phyloP scores from a whole-genome alignment of 2,113 vertebrate genomes.

The Bombycilla garrulus region DNA sequence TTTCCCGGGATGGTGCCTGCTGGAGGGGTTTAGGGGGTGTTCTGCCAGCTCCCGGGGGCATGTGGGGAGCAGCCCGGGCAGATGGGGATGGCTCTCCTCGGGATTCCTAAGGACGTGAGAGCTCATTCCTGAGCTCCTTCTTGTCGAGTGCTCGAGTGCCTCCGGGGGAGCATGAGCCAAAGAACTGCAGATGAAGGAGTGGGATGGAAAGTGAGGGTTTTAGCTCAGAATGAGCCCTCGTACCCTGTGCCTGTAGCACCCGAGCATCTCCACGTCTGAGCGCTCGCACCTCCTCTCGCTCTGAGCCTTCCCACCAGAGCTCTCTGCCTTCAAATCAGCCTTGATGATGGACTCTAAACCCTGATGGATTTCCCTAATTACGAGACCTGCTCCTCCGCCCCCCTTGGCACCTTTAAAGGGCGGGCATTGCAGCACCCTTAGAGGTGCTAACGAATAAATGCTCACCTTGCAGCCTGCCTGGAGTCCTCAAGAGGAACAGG shows the following conservation, averaged over 20 bases:
- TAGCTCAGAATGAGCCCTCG: not conserved
- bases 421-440: not conserved
- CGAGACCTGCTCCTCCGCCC: not conserved
- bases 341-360: not conserved
- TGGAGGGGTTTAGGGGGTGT: not conserved
- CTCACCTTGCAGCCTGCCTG: not conserved
- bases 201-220: not conserved
- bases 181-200: not conserved
- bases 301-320: not conserved
- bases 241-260: not conserved
- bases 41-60: rapidly evolving
- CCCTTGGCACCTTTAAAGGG: not conserved
- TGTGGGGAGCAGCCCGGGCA: not conserved
- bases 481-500: not conserved
- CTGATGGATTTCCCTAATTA: not conserved
- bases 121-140: not conserved
- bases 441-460: not conserved
- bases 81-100: not conserved
- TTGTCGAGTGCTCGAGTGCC: not conserved
- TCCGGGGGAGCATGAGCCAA: rapidly evolving
- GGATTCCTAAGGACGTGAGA: not conserved
- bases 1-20: not conserved
- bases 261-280: not conserved
- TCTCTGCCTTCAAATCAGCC: no score
- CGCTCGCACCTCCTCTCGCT: not conserved